phyloP scores from a whole-genome alignment of 2,888 invertebrate species.

The Xylophagus ater region DNA sequence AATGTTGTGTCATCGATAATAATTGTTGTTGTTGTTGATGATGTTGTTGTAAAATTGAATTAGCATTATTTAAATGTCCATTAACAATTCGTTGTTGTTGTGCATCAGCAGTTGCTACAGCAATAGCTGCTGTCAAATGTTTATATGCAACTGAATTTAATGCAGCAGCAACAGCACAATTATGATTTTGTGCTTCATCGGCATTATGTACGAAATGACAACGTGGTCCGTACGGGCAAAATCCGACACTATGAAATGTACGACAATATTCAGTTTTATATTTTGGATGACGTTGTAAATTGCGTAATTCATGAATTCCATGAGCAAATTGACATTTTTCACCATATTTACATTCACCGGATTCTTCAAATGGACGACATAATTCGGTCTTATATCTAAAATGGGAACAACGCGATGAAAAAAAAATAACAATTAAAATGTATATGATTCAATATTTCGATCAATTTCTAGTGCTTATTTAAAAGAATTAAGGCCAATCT shows the following conservation, averaged over 20 bases:
- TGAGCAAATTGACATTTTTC: conserved; percentile 99
- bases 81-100: conserved; percentile 18
- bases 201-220: conserved; percentile 98
- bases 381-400: conserved; percentile 95
- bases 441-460: too few relatives aligned
- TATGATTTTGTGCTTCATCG: conserved; percentile 59
- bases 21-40: conserved; percentile 39
- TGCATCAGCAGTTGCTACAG: conserved; percentile 18
- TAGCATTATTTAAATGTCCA: conserved; percentile 22
- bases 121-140: conserved; percentile 41
- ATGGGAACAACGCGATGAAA: too few relatives aligned
- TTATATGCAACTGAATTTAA: conserved; percentile 27
- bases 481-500: too few relatives aligned
- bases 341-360: conserved; percentile 96
- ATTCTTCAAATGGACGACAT: conserved; percentile 93
- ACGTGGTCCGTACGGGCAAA: conserved; percentile 95
- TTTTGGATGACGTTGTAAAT: conserved; percentile 91
- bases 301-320: conserved; percentile 83
- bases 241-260: conserved; percentile 91
- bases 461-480: too few relatives aligned
- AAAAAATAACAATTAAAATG: too few relatives aligned
- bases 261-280: conserved; percentile 96
- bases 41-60: conserved; percentile 40
- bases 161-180: too few relatives aligned
- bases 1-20: conserved; percentile 38